A percentile compares a stretch with the other conserved stretches of the same genome.
phyloP scores from a whole-genome alignment of 2,888 invertebrate species.

The Tenthredo livida region DNA sequence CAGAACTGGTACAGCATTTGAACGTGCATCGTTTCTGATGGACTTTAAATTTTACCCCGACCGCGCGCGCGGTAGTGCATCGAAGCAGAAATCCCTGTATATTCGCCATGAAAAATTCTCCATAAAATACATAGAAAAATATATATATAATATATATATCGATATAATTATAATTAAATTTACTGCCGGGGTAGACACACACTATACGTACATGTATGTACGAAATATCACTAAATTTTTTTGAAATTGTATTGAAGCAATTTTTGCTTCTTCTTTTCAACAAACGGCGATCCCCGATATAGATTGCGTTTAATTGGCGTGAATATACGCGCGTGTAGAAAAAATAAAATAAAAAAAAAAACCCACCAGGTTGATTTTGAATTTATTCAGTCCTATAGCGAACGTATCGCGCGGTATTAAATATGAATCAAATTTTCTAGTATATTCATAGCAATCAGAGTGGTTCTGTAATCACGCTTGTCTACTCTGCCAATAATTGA shows the following conservation, averaged over 20 bases:
- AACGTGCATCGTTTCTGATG: conserved; percentile 16
- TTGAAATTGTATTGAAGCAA: not conserved
- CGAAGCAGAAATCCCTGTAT: not conserved
- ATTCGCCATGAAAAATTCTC: not conserved
- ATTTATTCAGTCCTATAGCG: not conserved
- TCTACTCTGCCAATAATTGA: not conserved
- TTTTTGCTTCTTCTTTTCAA: not conserved
- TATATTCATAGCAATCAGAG: not conserved
- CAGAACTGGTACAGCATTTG: not conserved
- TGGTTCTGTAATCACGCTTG: not conserved
- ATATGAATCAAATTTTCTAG: not conserved
- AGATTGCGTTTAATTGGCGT: not conserved
- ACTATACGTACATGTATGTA: too few relatives aligned
- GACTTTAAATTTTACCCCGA: not conserved
- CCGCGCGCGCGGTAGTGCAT: not conserved
- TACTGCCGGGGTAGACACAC: not conserved
- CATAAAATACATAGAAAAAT: not conserved
- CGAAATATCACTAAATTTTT: not conserved
- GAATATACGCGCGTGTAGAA: not conserved
- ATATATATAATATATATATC: too few relatives aligned
- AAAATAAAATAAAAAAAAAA: not conserved
- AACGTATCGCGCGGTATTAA: not conserved
- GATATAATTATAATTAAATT: not conserved
- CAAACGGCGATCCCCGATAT: not conserved
- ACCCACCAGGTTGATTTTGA: not conserved